Conservation (phyloP, 2,888 invertebrate species). For the Diogma glabrata region DNA sequence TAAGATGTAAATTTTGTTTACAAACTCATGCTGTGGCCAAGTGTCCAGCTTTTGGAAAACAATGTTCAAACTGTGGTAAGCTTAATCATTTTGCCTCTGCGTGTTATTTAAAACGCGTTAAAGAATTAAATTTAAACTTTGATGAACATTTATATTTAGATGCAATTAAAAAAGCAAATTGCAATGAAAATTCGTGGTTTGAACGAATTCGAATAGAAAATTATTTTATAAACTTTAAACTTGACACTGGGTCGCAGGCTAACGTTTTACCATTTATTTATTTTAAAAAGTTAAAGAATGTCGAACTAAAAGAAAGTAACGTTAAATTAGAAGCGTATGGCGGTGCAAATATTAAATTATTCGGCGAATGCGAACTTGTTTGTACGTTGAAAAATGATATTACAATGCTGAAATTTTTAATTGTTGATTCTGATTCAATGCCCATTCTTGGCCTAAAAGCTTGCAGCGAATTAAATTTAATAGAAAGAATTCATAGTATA, state of each 20-base stretch:
- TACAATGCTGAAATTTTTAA: not conserved
- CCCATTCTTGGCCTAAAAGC: no score
- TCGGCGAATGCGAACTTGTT: no score
- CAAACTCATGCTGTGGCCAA: no score
- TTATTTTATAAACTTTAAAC: not conserved
- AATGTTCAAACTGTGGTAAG: no score
- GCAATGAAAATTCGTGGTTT: not conserved
- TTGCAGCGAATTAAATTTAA: slow-evolving; percentile 2
- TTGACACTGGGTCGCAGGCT: slow-evolving; percentile 6
- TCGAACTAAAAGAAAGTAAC: not conserved
- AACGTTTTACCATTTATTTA: slow-evolving; percentile 2
- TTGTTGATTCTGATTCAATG: not conserved
- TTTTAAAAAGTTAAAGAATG: not conserved
- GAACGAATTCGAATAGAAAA: not conserved
- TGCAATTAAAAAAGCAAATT: no score
- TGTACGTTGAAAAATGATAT: slow-evolving; percentile 6
- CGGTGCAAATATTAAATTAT: not conserved
- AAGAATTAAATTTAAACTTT: not conserved
- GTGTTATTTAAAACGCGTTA: no score
- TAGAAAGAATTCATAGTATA: not conserved
- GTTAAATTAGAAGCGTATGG: not conserved
- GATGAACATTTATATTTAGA: not conserved
- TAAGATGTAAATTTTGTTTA: no score
- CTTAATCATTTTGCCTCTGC: no score
- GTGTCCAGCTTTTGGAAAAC: no score